Conservation (phyloP, 2,113 vertebrate species). For the Macaca fascicularis region T2T-MFA8v1.1 NC_088379.1:154131501-154132000, state of each 20-base stretch:
- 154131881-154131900: background rate
- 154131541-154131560: background rate
- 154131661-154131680: constrained; percentile 64
- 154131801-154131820: background rate
- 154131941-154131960: background rate
- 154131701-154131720: constrained; percentile 65
- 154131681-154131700: constrained; percentile 65
- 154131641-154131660: constrained; percentile 59
- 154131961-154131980: background rate
- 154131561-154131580: background rate
- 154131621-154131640: constrained; percentile 75
- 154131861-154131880: background rate
- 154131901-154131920: background rate
- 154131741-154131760: constrained; percentile 33
- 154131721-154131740: constrained; percentile 68
- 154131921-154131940: background rate
- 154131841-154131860: background rate
- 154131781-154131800: constrained; percentile 68
- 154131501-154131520: background rate
- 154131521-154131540: background rate
- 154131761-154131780: constrained; percentile 68
- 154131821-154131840: background rate
- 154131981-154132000: background rate
- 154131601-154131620: constrained; percentile 62
- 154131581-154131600: constrained; percentile 62